Conservation (phyloP, 2,888 invertebrate genomes). For the Azorinus chamasolen region DNA sequence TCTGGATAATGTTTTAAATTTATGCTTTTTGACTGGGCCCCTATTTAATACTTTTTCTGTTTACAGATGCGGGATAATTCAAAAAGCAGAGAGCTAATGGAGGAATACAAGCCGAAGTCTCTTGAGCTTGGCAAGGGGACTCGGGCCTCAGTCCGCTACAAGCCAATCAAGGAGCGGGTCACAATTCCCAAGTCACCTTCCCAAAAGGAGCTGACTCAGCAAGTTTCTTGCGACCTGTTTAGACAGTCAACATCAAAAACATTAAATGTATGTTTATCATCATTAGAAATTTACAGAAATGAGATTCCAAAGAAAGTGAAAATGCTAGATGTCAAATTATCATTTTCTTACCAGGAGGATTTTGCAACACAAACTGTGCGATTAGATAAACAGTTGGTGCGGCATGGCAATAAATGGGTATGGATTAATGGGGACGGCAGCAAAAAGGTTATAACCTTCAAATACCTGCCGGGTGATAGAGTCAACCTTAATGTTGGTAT, state of each 20-base stretch:
- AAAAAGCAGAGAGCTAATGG: conserved; percentile 62
- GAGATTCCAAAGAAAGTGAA: conserved; percentile 71
- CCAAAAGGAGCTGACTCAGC: conserved; percentile 46
- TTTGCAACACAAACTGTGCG: conserved; percentile 67
- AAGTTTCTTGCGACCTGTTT: conserved; percentile 50
- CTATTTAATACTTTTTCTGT: conserved; percentile 4
- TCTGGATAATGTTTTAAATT: no score
- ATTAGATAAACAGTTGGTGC: conserved; percentile 66
- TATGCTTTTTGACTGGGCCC: no score
- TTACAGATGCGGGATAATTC: conserved; percentile 64
- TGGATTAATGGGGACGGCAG: conserved; percentile 64
- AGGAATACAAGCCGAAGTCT: conserved; percentile 54
- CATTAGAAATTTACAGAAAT: conserved; percentile 69
- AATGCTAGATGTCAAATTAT: conserved; percentile 70
- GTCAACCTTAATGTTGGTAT: conserved; percentile 74
- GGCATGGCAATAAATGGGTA: conserved; percentile 72
- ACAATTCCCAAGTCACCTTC: conserved; percentile 56
- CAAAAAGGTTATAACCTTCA: conserved; percentile 65
- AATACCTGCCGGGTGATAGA: conserved; percentile 70
- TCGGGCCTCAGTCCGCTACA: conserved; percentile 42
- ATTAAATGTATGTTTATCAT: conserved; percentile 63
- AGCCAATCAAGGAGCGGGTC: conserved; percentile 55
- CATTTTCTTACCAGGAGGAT: conserved; percentile 71
- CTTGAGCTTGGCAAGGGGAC: conserved; percentile 5
- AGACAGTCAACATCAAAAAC: conserved; percentile 66